phyloP scores from a whole-genome alignment of 1,140 invertebrate species.

The Cydia amplana region DNA sequence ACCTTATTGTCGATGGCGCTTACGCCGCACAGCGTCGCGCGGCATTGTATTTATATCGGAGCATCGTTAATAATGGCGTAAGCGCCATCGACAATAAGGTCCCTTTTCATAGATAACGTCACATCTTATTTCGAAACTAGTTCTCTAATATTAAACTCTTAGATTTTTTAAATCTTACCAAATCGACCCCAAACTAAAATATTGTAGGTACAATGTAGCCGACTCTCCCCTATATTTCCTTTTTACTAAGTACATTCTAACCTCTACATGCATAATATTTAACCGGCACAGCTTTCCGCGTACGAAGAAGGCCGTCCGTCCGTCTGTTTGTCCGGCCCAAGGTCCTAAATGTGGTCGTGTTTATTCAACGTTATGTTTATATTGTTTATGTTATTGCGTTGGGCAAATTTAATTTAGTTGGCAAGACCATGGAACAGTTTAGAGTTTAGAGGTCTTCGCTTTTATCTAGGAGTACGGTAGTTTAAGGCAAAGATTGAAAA shows the following conservation, averaged over 20 bases:
- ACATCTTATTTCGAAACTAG: no score
- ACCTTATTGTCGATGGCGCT: no score
- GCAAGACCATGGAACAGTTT: background rate
- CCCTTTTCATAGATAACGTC: no score
- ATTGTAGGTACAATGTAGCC: no score
- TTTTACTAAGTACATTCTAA: conserved; percentile 1
- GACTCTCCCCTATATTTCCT: no score
- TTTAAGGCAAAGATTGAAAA: background rate
- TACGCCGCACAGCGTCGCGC: no score
- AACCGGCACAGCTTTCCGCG: background rate
- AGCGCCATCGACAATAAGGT: no score
- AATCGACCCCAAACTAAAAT: no score
- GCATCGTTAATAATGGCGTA: no score
- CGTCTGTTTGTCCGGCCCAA: background rate
- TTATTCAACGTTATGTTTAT: background rate
- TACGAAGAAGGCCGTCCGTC: conserved; percentile 8
- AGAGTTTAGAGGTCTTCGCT: conserved; percentile 4
- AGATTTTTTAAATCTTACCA: no score
- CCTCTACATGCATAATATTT: conserved; percentile 8
- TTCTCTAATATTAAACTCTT: no score
- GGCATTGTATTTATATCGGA: no score
- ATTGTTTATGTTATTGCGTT: background rate
- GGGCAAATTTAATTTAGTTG: background rate
- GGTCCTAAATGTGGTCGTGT: background rate
- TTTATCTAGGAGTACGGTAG: background rate